Evolutionary conservation across 2,113 vertebrate genomes (phyloP).

Genomic region (Phyllostomus hastatus): DNA sequence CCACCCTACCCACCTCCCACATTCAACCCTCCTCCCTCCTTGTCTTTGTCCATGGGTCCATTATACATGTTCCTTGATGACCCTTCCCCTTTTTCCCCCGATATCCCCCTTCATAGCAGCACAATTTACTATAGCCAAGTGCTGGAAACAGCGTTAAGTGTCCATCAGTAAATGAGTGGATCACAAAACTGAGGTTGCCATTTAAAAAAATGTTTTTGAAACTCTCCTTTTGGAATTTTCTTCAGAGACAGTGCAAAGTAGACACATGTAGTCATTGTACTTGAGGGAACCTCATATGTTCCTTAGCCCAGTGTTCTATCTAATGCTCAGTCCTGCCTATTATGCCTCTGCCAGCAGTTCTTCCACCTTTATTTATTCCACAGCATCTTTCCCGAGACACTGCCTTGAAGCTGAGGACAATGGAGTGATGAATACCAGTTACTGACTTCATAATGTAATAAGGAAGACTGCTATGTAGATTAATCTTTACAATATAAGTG

Average conservation of each 20-base stretch:
- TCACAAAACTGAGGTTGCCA: neutral
- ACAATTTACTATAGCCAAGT: no score
- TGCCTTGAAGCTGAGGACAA: neutral
- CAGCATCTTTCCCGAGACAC: neutral
- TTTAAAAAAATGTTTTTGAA: neutral
- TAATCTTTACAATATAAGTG: neutral
- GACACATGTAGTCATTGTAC: neutral
- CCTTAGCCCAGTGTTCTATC: neutral
- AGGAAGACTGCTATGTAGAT: neutral
- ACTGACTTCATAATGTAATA: neutral
- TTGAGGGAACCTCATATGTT: neutral
- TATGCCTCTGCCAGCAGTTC: neutral
- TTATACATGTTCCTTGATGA: no score
- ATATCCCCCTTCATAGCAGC: no score
- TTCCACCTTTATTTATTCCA: neutral
- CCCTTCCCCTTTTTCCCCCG: no score
- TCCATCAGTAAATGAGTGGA: no score
- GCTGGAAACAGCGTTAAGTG: no score
- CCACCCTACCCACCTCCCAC: no score
- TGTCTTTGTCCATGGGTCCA: no score
- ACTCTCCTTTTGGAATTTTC: neutral
- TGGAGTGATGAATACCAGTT: neutral
- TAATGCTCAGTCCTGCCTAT: neutral
- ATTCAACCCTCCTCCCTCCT: no score
- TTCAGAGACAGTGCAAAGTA: neutral